Percentiles rank a stretch among this genome's conserved stretches.
phyloP scores from a whole-genome alignment of 2,797 vertebrate species.

The Kryptopterus vitreolus region DNA sequence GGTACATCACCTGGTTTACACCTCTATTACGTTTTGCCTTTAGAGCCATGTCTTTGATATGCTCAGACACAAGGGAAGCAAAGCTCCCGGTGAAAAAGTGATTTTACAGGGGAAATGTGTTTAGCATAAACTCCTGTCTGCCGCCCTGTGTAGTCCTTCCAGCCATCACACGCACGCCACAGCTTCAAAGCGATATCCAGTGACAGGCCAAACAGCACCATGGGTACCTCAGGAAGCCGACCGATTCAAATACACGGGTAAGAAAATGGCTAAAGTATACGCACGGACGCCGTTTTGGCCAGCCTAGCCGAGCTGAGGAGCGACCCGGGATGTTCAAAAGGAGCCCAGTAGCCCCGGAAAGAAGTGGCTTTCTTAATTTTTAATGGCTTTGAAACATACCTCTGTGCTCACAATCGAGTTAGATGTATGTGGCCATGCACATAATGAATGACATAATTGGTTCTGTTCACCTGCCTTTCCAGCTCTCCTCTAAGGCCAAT shows the following conservation, averaged over 20 bases:
- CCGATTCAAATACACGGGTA: constrained; percentile 46
- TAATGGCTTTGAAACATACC: constrained; percentile 40
- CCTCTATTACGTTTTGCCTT: constrained; percentile 44
- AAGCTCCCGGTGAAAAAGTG: constrained; percentile 71
- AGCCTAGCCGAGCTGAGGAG: constrained; percentile 10
- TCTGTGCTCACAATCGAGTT: constrained; percentile 30
- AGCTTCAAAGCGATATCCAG: constrained; percentile 65
- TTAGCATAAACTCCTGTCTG: constrained; percentile 64
- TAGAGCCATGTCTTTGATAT: constrained; percentile 32
- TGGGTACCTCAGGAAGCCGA: constrained; percentile 67
- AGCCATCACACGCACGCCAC: constrained; percentile 66
- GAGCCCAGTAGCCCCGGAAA: background rate
- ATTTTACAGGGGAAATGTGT: constrained; percentile 70
- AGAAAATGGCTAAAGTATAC: constrained; percentile 6
- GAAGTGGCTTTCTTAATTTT: constrained; percentile 48
- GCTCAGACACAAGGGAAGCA: constrained; percentile 45
- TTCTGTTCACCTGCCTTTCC: constrained; percentile 61
- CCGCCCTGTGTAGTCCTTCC: constrained; percentile 71
- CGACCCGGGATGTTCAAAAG: constrained; percentile 24
- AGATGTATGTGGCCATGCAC: constrained; percentile 24
- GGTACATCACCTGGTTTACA: constrained; percentile 29
- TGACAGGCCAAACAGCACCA: constrained; percentile 46
- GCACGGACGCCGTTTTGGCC: constrained; percentile 4
- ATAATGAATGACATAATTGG: constrained; percentile 64
- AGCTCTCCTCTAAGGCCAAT: constrained; percentile 52